Evolutionary conservation across 2,797 vertebrate species (phyloP).

Genomic region (Sebastes diaconus): DNA sequence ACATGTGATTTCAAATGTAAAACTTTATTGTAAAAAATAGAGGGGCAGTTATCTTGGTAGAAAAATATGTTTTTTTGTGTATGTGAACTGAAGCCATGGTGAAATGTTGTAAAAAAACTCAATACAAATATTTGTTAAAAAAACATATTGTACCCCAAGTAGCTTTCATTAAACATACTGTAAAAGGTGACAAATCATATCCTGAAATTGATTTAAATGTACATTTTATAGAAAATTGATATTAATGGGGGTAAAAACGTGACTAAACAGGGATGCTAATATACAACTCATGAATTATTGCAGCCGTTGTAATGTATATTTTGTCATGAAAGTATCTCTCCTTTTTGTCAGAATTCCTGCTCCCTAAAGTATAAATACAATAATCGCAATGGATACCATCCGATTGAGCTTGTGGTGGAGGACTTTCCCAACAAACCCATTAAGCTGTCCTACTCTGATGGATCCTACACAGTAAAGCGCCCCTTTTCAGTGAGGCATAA

Average conservation of each 20-base stretch:
- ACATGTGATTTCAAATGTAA: too few relatives aligned
- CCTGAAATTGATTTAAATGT: neutral
- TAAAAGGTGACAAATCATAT: neutral
- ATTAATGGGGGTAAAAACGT: too few relatives aligned
- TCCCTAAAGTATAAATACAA: neutral
- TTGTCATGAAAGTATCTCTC: neutral
- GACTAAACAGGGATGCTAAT: too few relatives aligned
- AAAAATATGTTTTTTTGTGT: too few relatives aligned
- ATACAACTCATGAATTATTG: neutral
- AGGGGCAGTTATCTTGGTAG: too few relatives aligned
- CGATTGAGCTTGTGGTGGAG: conserved; percentile 53
- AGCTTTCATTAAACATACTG: neutral
- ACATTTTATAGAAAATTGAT: too few relatives aligned
- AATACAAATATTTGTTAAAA: neutral
- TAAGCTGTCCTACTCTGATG: conserved; percentile 31
- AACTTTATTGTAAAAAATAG: too few relatives aligned
- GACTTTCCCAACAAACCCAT: conserved; percentile 46
- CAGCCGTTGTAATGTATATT: neutral
- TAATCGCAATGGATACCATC: rapidly evolving
- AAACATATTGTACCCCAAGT: neutral
- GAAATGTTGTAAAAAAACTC: neutral
- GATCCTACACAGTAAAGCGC: neutral
- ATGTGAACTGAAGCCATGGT: too few relatives aligned
- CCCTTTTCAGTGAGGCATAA: neutral
- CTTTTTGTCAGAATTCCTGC: conserved; percentile 49